Evolutionary conservation across 2,888 invertebrate genomes (phyloP), one percentile per base, ranked within the genome.

Genomic region (Dromius quadrimaculatus): DNA sequence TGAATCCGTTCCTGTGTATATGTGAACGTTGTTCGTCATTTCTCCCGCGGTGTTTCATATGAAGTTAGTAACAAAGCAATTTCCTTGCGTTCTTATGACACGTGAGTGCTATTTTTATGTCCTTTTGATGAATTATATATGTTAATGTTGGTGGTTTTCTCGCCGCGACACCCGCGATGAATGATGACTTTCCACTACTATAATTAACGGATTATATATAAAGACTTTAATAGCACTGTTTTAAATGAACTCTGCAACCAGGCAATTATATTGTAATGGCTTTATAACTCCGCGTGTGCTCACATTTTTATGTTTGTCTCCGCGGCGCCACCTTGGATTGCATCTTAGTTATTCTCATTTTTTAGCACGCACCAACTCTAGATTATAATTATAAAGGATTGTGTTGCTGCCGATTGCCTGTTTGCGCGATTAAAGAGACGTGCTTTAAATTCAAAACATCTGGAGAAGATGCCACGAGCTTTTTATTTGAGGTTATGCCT

Each of bases 231-330:
- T 59, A 41, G 68, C 57, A 59, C 32, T 59, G 68, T 68, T 57
- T 59, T 68, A 68, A 68, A 68, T 59, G 65, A 19, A 22, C 65
- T 32, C 23, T n/a, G 19, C 59, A 59, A 54, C 43, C 50, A 50
- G 57, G 38, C 68, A 68, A 68, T 68, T 68, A 68, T 68, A 68
- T 68, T 68, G 59, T 68, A 68, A 68, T 68, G 68, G 41, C 68
- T 68, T 68, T 68, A 68, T 68, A 68, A 68, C 43, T 43, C 64
- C 47, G 32, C 32, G 50, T 45, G 47, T n/a, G 50, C 47, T 28
- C 19, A n/a, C 6, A 22, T 36, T 62, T 59, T 28, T 45, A 45
- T 62, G 4, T 20, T 6, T 41, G 41, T 62, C 43, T 62, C 11
- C 17, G 1, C 50, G 50, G 50, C 50, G 50, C 50, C 50, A 54